phyloP scores from a whole-genome alignment of 2,888 invertebrate species.

The Sinohyriopsis cumingii region DNA sequence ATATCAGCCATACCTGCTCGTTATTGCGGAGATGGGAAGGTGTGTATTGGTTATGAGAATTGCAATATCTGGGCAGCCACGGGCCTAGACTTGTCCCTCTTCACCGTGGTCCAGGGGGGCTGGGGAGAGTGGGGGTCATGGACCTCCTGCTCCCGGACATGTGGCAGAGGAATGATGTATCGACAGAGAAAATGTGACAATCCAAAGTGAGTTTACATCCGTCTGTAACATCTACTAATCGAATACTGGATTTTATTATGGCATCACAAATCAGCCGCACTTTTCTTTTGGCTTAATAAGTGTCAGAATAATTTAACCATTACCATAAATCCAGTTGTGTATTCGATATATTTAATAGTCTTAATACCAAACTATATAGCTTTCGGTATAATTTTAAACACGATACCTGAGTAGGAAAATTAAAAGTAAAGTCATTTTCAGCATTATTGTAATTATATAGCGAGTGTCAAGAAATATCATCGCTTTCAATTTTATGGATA shows the following conservation, averaged over 20 bases:
- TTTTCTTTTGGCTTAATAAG: too few species aligned
- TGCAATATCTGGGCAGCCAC: constrained; percentile 28
- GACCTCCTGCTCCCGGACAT: constrained; percentile 33
- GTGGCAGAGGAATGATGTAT: constrained; percentile 33
- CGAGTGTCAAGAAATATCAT: too few species aligned
- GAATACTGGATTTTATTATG: neutral
- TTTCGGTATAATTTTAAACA: too few species aligned
- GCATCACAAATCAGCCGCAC: too few species aligned
- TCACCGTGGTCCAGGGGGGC: constrained; percentile 22
- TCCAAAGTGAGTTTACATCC: constrained; percentile 16
- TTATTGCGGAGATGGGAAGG: constrained; percentile 35
- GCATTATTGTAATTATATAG: too few species aligned
- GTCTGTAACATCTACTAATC: neutral
- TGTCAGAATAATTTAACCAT: too few species aligned
- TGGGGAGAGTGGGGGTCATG: constrained; percentile 33
- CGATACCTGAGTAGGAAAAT: too few species aligned
- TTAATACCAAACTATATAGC: too few species aligned
- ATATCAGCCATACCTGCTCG: constrained; percentile 21
- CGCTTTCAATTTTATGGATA: too few species aligned
- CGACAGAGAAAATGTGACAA: constrained; percentile 30
- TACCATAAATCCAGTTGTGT: too few species aligned
- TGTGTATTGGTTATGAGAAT: constrained; percentile 9
- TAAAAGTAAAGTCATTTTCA: too few species aligned
- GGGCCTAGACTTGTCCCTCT: constrained; percentile 11
- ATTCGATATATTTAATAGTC: too few species aligned